Evolutionary conservation across 2,888 invertebrate genomes (phyloP).

Genomic region (Proisotoma minuta): DNA sequence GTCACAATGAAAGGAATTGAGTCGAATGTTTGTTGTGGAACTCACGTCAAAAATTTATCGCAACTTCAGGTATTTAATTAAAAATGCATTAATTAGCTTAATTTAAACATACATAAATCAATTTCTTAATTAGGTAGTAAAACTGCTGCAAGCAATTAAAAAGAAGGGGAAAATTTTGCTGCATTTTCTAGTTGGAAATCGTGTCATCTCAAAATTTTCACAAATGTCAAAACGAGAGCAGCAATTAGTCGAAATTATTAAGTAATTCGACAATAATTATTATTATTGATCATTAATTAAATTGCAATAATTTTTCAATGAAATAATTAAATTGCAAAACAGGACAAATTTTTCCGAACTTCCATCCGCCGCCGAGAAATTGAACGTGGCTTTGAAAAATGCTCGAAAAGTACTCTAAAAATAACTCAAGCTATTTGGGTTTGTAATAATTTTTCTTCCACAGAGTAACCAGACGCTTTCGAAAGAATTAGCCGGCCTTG

Average conservation of each 20-base stretch:
- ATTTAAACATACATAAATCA: too few species aligned
- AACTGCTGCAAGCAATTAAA: conserved; percentile 64
- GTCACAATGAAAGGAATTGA: conserved; percentile 72
- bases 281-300: background rate
- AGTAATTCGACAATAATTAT: conserved; percentile 57
- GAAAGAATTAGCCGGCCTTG: conserved; percentile 65
- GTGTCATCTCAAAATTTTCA: conserved; percentile 62
- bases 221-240: conserved; percentile 64
- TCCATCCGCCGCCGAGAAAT: conserved; percentile 38
- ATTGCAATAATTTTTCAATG: too few species aligned
- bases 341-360: conserved; percentile 33
- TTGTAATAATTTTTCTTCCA: conserved; percentile 27
- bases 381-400: conserved; percentile 29
- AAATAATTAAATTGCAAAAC: too few species aligned
- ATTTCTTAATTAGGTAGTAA: conserved; percentile 51
- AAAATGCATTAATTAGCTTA: too few species aligned
- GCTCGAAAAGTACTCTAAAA: conserved; percentile 32
- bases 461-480: conserved; percentile 61
- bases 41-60: conserved; percentile 71
- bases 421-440: background rate
- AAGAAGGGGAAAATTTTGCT: conserved; percentile 60
- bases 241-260: conserved; percentile 63
- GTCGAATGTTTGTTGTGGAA: conserved; percentile 81
- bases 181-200: conserved; percentile 66
- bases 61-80: conserved; percentile 53